These are phyloP conservation scores for Diorhabda elongata DNA, from an alignment of 1,140 invertebrate genomes.

Conservation along the genomic window DNA sequence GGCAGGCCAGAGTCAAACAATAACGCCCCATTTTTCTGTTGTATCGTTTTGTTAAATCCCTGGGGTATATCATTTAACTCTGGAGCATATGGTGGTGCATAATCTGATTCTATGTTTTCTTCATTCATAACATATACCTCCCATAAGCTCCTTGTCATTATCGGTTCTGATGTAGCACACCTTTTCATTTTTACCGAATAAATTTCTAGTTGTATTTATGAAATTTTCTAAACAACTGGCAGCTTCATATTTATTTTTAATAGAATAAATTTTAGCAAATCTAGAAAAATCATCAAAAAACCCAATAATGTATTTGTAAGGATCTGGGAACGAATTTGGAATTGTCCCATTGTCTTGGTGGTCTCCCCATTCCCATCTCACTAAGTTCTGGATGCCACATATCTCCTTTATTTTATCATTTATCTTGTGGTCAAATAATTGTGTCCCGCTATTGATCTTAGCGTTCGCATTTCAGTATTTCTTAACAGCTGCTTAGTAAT, in stretches of 20 bases:
- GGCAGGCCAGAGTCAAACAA: conserved; percentile 1
- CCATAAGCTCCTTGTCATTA: no score
- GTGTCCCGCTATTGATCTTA: no score
- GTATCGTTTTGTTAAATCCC: not conserved
- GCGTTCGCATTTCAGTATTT: not conserved
- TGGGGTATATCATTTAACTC: not conserved
- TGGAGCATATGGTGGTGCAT: not conserved
- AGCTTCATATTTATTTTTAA: not conserved
- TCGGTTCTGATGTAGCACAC: no score
- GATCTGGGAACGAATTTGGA: not conserved
- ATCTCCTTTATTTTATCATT: no score
- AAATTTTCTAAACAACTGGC: not conserved
- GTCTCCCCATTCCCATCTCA: not conserved
- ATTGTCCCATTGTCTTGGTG: not conserved
- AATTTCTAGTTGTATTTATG: not conserved
- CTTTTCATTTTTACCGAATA: not conserved
- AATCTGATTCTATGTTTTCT: no score
- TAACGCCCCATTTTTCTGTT: not conserved
- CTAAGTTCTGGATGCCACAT: no score
- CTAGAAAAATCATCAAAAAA: not conserved
- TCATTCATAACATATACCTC: no score
- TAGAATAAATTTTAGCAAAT: not conserved
- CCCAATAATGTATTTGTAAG: no score
- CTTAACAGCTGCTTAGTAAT: no score
- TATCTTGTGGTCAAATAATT: no score